Evolutionary conservation across 2,113 vertebrate species (phyloP).

Genomic region (Vombatus ursinus): DNA sequence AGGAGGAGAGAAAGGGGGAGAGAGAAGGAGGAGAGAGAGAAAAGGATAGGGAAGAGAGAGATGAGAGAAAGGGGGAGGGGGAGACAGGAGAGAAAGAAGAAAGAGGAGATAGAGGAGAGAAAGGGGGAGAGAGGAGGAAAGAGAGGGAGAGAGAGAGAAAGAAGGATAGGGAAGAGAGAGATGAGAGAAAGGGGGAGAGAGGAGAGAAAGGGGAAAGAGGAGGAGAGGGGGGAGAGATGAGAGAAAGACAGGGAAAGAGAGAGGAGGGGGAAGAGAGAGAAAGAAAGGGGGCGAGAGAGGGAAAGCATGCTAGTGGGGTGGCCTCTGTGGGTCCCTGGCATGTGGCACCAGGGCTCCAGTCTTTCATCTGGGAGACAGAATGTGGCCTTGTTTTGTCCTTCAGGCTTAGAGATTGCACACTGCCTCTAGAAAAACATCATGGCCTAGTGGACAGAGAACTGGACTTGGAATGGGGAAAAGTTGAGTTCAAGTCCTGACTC

Average conservation of each 20-base stretch:
- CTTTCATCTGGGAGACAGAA: not conserved
- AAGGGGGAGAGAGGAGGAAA: too few species aligned
- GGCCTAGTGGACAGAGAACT: not conserved
- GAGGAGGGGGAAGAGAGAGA: too few species aligned
- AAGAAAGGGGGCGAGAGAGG: not conserved
- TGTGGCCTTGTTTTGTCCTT: not conserved
- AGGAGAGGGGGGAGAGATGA: accelerated
- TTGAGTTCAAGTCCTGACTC: not conserved
- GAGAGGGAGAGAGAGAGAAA: too few species aligned
- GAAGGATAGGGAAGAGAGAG: too few species aligned
- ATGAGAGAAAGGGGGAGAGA: too few species aligned
- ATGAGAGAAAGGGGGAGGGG: too few species aligned
- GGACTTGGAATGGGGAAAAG: not conserved
- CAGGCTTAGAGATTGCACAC: not conserved
- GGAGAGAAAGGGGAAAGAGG: accelerated
- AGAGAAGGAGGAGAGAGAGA: too few species aligned
- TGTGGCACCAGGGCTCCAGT: not conserved
- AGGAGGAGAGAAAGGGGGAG: too few species aligned
- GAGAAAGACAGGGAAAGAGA: too few species aligned
- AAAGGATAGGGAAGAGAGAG: too few species aligned
- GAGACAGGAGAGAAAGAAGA: too few species aligned
- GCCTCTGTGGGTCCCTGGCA: not conserved
- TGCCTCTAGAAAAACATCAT: not conserved
- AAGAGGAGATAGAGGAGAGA: too few species aligned
- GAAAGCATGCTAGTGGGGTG: not conserved